Conservation (phyloP, 2,888 invertebrate species). For the Stenchaetothrips biformis region DNA sequence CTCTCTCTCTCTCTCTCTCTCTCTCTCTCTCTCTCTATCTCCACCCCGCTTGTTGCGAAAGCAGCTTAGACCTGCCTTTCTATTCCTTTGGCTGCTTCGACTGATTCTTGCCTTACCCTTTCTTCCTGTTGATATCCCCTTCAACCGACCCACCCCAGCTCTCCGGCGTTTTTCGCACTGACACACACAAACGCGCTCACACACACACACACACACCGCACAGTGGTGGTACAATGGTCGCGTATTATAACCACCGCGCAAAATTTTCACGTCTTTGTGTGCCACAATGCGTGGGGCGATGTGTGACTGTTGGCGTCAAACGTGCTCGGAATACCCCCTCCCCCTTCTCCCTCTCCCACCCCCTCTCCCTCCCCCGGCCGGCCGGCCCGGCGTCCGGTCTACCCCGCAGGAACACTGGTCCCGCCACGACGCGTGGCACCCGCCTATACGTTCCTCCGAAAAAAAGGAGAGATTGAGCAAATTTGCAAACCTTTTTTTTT, state of each 20-base stretch:
- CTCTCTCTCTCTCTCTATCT: background rate
- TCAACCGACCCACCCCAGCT: too few species aligned
- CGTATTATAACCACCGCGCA: constrained; percentile 16
- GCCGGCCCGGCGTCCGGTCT: background rate
- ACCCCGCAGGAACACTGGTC: too few species aligned
- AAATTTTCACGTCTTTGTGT: constrained; percentile 12
- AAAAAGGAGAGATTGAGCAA: too few species aligned
- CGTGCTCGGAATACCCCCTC: constrained; percentile 3
- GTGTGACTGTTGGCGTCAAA: constrained; percentile 11
- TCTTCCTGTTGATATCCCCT: too few species aligned
- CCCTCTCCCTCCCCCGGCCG: background rate
- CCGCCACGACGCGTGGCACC: too few species aligned
- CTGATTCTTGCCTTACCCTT: background rate
- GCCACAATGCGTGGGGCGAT: background rate
- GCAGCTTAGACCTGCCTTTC: background rate
- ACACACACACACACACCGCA: background rate
- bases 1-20: background rate
- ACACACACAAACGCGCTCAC: background rate
- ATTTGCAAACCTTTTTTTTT: too few species aligned
- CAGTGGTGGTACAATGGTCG: background rate
- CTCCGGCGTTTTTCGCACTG: background rate
- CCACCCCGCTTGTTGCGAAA: background rate
- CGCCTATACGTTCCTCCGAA: too few species aligned
- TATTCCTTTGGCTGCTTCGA: background rate
- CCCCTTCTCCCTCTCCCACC: background rate